phyloP scores from a whole-genome alignment of 2,888 invertebrate species.

The Cephonodes hylas region DNA sequence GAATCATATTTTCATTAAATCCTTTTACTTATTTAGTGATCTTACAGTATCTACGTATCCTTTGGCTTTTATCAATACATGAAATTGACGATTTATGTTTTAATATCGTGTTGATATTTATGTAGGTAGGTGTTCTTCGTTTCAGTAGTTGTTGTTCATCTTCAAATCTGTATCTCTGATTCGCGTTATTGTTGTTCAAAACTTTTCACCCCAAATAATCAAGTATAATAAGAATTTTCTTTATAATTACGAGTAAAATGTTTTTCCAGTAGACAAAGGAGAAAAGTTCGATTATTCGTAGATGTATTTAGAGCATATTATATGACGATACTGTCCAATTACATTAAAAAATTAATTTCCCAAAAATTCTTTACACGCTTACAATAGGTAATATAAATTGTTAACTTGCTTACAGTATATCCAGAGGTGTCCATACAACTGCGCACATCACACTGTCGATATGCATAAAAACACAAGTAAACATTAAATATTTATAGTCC shows the following conservation, averaged over 20 bases:
- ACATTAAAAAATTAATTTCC: no score
- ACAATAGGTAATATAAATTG: background rate
- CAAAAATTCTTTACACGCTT: background rate
- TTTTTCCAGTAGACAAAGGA: background rate
- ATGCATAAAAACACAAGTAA: conserved; percentile 16
- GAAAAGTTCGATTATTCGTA: no score
- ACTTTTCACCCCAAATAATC: no score
- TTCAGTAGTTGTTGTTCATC: background rate
- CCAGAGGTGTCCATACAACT: conserved; percentile 10
- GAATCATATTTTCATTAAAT: conserved; percentile 8
- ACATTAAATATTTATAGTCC: background rate
- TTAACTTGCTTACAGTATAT: background rate
- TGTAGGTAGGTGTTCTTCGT: background rate
- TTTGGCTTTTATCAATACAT: conserved; percentile 7
- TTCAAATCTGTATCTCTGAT: background rate
- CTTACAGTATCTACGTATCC: conserved; percentile 17
- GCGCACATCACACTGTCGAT: conserved; percentile 21
- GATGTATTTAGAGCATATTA: no score
- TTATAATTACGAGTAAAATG: no score
- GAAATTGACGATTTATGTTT: conserved; percentile 14
- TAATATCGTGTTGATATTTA: background rate
- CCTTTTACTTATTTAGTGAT: conserved; percentile 8
- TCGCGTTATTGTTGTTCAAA: background rate
- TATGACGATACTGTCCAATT: no score
- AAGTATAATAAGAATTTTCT: no score